Conservation (phyloP, 1,140 invertebrate genomes). For the Pollicipes pollicipes region DNA sequence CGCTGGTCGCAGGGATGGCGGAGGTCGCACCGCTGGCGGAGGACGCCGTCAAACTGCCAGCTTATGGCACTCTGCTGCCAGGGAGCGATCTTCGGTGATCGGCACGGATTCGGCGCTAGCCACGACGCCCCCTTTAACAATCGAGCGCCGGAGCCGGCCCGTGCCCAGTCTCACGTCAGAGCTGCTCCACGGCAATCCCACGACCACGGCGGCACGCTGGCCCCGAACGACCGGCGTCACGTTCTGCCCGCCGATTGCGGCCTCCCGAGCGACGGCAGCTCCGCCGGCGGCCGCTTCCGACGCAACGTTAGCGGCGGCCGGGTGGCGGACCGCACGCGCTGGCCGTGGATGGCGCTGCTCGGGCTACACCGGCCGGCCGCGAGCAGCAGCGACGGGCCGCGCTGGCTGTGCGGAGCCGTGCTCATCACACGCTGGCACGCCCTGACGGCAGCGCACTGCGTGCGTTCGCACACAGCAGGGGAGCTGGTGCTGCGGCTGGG, state of each 20-base stretch:
- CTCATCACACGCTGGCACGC: not conserved
- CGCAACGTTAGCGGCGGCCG: not conserved
- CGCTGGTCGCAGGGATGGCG: no score
- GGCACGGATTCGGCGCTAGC: no score
- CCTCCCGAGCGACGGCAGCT: not conserved
- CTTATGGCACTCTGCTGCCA: no score
- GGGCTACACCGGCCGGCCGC: no score
- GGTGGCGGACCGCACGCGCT: not conserved
- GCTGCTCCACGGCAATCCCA: not conserved
- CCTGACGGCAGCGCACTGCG: not conserved
- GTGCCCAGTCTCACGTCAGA: no score
- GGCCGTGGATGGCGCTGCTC: not conserved
- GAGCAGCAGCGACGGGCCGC: not conserved
- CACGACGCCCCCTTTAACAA: no score
- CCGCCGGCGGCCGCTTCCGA: no score
- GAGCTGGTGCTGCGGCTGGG: conserved; percentile 29
- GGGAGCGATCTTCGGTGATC: no score
- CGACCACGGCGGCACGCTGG: not conserved
- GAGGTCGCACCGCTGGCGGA: no score
- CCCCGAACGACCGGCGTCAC: no score
- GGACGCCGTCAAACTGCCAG: no score
- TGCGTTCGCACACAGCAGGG: conserved; percentile 6
- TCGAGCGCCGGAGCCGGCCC: no score
- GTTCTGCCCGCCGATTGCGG: not conserved
- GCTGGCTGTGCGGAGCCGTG: not conserved